Base-by-base conservation (phyloP, 2,888 invertebrate genomes). In the Venustoraphidia nigricollis region DNA sequence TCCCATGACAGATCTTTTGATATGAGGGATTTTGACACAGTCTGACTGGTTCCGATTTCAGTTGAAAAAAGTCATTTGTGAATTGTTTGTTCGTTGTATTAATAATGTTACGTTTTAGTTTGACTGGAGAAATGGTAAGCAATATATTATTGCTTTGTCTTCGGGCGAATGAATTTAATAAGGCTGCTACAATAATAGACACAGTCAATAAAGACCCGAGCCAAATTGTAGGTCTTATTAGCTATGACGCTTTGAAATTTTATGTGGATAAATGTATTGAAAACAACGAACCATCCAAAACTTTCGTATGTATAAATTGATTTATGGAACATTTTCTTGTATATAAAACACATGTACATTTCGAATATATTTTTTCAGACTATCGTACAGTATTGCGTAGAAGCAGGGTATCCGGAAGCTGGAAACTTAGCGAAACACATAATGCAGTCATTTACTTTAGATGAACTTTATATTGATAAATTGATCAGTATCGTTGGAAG, bases 111-210 rank as follows among this genome's bases (percentile, higher is more conserved):
- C 50, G 49, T 45, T 57, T 53, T 51, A 73, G 70, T 37, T 77
- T 79, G 65, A 74, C 75, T 9, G 81, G 79, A 1, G 68, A 69
- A 50, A 71, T 79, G 66, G 61, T 81, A 43, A 78, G 78, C 5
- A 71, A 77, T 56, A 66, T 82, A 38, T 63, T 81, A 51, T 63
- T 65, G 0, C 55, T 80, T 1, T 62, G 66, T 34, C 51, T 73
- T 10, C 64, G 68, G 49, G 70, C 65, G 37, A 64, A 67, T 17
- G 66, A 74, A 50, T 74, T 75, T 52, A 66, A 74, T 3, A 72
- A 74, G 53, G 75, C 76, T 6, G 63, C 62, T 47, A 60, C 61
- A 10, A 65, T 80, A 1, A 68, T 78, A 53, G 67, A 71, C 10
- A 69, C 71, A 52, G 65, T 82, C 27, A 65, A 71, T 43, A 66